Evolutionary conservation across 2,888 invertebrate species (phyloP), one percentile per base, ranked within the genome.

Genomic region (Geophilus truncorum): DNA sequence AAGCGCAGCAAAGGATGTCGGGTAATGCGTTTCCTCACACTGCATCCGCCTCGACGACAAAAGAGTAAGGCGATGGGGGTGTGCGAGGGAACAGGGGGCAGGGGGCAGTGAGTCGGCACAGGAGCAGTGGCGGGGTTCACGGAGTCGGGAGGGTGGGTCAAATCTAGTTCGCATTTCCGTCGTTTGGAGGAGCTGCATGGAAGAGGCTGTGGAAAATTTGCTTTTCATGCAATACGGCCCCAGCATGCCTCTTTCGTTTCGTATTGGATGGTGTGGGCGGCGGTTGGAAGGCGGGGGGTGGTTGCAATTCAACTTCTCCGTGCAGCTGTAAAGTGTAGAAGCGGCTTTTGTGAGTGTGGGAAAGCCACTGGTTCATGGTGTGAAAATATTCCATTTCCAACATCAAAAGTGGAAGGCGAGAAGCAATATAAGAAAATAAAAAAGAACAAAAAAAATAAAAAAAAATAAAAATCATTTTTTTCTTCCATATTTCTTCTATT

Each of bases 151-250:
- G 70, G 28, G 70, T 9, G 70, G 70, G 70, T 70, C 70, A 70
- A 70, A 70, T 70, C 70, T 28, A 70, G 70, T 70, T 70, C 70
- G 70, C 70, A 70, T 70, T 70, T 70, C 70, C 70, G 70, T 70
- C 70, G 70, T 70, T 70, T 70, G 12, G 25, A 5, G 28, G 70
- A 70, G 70, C 70, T 70, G 70, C 28, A 18, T 45, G 15, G 45
- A 45, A 9, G 45, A 45, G 45, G 45, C 45, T 12, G 70, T 70
- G 28, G 70, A 70, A 70, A 70, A 70, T 70, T 70, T 70, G 70
- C 70, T 70, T 70, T 70, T 70, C 70, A 70, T 70, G 70, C 70
- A 70, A 70, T 70, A 70, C 28, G 25, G 70, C 12, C 10, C 70
- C 70, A 70, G 70, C 70, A 70, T 70, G 70, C 70, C 70, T 25